phyloP scores from a whole-genome alignment of 2,888 invertebrate genomes.

The Calameuta filiformis region DNA sequence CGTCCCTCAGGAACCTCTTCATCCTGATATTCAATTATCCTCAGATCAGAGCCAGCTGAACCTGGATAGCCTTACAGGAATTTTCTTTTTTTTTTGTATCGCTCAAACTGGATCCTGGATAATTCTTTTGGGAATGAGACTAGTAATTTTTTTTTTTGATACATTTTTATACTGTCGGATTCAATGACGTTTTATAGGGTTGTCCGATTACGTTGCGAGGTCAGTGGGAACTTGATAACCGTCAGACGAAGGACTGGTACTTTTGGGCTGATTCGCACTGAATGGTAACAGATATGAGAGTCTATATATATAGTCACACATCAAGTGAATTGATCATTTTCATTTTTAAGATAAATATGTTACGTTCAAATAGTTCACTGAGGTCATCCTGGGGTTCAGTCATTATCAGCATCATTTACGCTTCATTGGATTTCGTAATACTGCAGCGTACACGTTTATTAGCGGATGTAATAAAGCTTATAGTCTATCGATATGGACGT shows the following conservation, averaged over 20 bases:
- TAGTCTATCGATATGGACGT: constrained; percentile 8
- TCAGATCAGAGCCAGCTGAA: constrained; percentile 16
- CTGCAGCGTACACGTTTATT: constrained; percentile 7
- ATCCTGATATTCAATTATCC: constrained; percentile 32
- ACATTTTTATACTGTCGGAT: background rate
- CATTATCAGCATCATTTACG: background rate
- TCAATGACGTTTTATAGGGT: too few species aligned
- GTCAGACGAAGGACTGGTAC: background rate
- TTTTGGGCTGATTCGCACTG: background rate
- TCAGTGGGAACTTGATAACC: background rate
- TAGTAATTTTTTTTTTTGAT: background rate
- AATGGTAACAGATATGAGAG: background rate
- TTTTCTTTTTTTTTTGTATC: background rate
- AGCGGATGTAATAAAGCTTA: constrained; percentile 14
- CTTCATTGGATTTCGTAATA: background rate
- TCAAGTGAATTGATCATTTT: background rate
- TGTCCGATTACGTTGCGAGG: background rate
- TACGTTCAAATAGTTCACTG: background rate
- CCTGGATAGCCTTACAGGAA: background rate
- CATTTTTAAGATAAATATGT: background rate
- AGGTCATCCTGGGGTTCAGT: background rate
- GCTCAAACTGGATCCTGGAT: background rate
- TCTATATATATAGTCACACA: background rate
- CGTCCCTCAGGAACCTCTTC: background rate
- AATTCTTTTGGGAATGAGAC: background rate